Evolutionary conservation across 2,888 invertebrate species (phyloP).

Genomic region (Torymus tubicola): DNA sequence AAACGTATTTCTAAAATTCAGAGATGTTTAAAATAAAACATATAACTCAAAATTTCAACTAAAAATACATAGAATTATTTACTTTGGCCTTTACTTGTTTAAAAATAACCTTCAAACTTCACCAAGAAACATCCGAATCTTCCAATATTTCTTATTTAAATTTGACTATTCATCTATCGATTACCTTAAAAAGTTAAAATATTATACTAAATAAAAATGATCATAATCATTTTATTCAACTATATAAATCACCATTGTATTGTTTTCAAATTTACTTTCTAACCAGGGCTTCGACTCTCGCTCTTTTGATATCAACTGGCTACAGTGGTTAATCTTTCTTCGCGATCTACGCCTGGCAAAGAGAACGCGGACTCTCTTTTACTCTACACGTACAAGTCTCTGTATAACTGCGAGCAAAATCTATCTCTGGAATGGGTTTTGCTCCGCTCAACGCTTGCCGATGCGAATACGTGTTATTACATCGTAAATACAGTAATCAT

Average conservation of each 20-base stretch:
- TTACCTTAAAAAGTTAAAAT: not conserved
- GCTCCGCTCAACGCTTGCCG: constrained; percentile 1
- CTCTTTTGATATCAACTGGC: constrained; percentile 31
- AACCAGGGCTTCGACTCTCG: constrained; percentile 2
- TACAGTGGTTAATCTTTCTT: constrained; percentile 10
- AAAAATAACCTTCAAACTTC: too few species aligned
- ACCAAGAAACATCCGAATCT: too few species aligned
- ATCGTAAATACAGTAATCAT: constrained; percentile 15
- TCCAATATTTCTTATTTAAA: too few species aligned
- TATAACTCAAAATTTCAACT: too few species aligned
- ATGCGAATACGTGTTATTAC: constrained; percentile 10
- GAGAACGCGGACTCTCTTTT: constrained; percentile 1
- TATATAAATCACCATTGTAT: constrained; percentile 6
- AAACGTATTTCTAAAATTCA: too few species aligned
- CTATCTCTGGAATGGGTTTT: constrained; percentile 37
- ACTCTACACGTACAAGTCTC: not conserved
- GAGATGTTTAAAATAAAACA: too few species aligned
- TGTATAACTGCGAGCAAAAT: constrained; percentile 17
- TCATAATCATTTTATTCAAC: not conserved
- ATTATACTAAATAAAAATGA: constrained; percentile 2
- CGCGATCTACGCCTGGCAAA: not conserved
- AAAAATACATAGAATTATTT: too few species aligned
- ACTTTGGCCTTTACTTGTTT: too few species aligned
- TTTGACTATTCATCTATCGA: too few species aligned
- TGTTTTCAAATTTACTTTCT: constrained; percentile 39